Conservation (phyloP, 2,797 vertebrate genomes). For the Dermochelys coriacea region DNA sequence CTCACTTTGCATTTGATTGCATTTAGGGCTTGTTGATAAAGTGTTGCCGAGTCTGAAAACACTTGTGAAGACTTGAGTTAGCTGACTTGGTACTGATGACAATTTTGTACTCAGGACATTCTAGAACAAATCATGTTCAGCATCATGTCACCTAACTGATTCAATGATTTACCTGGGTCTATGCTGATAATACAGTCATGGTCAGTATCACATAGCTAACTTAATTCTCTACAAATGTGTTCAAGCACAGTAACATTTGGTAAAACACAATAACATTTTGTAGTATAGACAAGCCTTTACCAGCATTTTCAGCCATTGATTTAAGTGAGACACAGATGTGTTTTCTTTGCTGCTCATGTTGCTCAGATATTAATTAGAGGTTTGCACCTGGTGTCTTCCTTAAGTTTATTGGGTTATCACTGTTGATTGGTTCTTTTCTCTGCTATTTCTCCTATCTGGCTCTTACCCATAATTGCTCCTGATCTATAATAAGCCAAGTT, state of each 20-base stretch:
- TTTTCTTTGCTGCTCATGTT: conserved; percentile 26
- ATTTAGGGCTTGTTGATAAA: neutral
- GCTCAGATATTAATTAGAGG: conserved; percentile 41
- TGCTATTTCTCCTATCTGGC: neutral
- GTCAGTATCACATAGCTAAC: neutral
- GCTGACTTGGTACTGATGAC: neutral
- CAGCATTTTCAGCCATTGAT: neutral
- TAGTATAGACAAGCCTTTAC: neutral
- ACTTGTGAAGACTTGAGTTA: neutral
- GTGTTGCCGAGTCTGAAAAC: accelerated
- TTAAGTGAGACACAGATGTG: conserved; percentile 56
- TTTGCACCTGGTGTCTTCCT: conserved; percentile 63
- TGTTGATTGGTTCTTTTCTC: conserved; percentile 19
- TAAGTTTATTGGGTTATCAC: conserved; percentile 16
- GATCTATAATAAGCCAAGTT: neutral
- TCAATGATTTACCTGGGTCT: neutral
- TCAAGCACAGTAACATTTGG: neutral
- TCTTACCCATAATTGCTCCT: neutral
- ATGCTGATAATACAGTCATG: neutral
- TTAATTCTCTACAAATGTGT: neutral
- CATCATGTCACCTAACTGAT: accelerated
- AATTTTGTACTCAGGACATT: neutral
- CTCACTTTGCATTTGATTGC: neutral
- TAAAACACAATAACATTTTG: neutral
- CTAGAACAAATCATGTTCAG: neutral